Percentiles rank a stretch among this genome's conserved stretches.
Evolutionary conservation across 2,797 vertebrate genomes (phyloP).

Genomic region (Pseudocheirus occidentalis): DNA sequence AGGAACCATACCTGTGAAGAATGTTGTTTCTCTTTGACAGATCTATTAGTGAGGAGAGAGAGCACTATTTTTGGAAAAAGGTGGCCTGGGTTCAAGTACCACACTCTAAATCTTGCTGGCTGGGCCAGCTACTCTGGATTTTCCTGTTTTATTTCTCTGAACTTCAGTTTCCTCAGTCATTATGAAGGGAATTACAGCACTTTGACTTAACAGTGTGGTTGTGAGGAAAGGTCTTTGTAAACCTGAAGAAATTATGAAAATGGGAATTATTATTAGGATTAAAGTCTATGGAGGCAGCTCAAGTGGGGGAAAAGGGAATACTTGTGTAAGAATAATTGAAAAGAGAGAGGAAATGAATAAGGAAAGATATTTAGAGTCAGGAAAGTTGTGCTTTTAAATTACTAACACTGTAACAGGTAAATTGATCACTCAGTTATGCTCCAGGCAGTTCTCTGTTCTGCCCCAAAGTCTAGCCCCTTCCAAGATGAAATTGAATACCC

Average conservation of each 20-base stretch:
- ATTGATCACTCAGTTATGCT: not conserved
- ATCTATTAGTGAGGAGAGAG: not conserved
- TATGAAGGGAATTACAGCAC: not conserved
- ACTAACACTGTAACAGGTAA: not conserved
- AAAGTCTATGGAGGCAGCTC: constrained; percentile 1
- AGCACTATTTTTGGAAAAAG: not conserved
- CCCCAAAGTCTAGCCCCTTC: constrained; percentile 16
- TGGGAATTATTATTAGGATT: not conserved
- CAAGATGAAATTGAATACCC: constrained; percentile 14
- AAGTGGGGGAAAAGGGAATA: constrained; percentile 2
- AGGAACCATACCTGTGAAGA: not conserved
- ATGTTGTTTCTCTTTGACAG: not conserved
- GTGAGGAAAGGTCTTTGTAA: not conserved
- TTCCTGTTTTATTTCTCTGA: not conserved
- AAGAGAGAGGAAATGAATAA: constrained; percentile 33
- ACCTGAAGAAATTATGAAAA: not conserved
- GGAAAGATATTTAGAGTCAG: not conserved
- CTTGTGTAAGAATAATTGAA: not conserved
- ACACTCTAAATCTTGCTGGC: not conserved
- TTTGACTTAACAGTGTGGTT: not conserved
- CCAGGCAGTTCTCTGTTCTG: not conserved
- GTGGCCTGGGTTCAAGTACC: not conserved
- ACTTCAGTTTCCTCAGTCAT: not conserved
- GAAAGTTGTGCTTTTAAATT: not conserved
- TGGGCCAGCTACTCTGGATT: not conserved